These are phyloP conservation scores for Dolichomitus sp. DNA, from an alignment of 2,888 invertebrate species.

Conservation along the genomic window DNA sequence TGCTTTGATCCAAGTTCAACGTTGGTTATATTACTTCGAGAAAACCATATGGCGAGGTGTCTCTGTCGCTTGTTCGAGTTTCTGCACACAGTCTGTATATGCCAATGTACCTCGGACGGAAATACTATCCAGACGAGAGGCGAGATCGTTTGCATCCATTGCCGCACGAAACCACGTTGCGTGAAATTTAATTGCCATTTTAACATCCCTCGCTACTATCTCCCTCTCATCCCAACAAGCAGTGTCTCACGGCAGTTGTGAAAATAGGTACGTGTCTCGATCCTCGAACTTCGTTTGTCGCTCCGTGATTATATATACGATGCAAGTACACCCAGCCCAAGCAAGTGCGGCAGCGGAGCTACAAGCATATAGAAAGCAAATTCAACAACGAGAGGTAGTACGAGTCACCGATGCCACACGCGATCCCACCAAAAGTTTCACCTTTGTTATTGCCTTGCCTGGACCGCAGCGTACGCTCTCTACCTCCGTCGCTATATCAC, in stretches of 20 bases:
- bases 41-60: constrained; percentile 22
- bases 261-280: constrained; percentile 25
- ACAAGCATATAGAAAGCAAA: constrained; percentile 3
- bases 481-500: constrained; percentile 1
- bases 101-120: background rate
- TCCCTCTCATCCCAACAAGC: background rate
- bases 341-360: background rate
- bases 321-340: constrained; percentile 2
- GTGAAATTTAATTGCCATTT: constrained; percentile 77
- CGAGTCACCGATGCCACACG: constrained; percentile 55
- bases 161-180: constrained; percentile 64
- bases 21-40: background rate
- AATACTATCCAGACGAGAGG: constrained; percentile 13
- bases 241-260: constrained; percentile 22
- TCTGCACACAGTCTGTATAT: background rate
- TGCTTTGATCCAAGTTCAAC: constrained; percentile 17
- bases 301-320: constrained; percentile 34
- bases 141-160: constrained; percentile 33
- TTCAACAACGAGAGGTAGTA: constrained; percentile 25
- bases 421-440: constrained; percentile 62
- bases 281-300: constrained; percentile 39
- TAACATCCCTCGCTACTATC: constrained; percentile 51
- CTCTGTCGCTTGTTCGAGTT: constrained; percentile 14
- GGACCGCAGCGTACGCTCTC: constrained; percentile 42
- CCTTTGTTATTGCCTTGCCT: constrained; percentile 68